Conservation (phyloP, 2,888 invertebrate species). For the Limnephilus marmoratus region DNA sequence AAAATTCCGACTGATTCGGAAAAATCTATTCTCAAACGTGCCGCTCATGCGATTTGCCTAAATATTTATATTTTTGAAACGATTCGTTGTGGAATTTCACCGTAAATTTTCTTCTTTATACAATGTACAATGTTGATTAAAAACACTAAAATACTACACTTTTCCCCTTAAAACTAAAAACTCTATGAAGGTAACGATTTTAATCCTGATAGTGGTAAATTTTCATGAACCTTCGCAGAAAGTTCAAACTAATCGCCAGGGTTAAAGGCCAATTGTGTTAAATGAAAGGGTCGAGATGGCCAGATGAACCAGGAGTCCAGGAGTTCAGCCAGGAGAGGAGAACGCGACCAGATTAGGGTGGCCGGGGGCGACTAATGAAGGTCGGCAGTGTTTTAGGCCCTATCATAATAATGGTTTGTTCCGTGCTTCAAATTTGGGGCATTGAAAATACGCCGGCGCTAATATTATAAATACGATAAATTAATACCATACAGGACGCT, state of each 20-base stretch:
- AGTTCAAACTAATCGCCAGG: slow-evolving; percentile 30
- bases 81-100: neutral
- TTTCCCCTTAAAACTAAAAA: neutral
- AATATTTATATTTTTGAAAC: neutral
- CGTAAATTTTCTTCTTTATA: neutral
- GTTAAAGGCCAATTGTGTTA: neutral
- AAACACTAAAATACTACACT: neutral
- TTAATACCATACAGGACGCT: neutral
- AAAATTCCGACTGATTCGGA: neutral
- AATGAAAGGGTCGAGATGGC: slow-evolving; percentile 5
- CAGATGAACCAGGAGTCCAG: neutral
- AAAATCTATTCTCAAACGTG: neutral
- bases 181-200: neutral
- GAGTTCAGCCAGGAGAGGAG: neutral
- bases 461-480: neutral
- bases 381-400: neutral
- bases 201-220: neutral
- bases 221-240: slow-evolving; percentile 12
- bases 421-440: neutral
- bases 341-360: neutral
- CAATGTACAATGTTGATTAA: neutral
- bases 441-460: neutral
- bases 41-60: neutral
- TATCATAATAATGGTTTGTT: neutral
- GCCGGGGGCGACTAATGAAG: slow-evolving; percentile 17